phyloP scores from a whole-genome alignment of 2,113 vertebrate genomes.

The Syngnathus typhle region DNA sequence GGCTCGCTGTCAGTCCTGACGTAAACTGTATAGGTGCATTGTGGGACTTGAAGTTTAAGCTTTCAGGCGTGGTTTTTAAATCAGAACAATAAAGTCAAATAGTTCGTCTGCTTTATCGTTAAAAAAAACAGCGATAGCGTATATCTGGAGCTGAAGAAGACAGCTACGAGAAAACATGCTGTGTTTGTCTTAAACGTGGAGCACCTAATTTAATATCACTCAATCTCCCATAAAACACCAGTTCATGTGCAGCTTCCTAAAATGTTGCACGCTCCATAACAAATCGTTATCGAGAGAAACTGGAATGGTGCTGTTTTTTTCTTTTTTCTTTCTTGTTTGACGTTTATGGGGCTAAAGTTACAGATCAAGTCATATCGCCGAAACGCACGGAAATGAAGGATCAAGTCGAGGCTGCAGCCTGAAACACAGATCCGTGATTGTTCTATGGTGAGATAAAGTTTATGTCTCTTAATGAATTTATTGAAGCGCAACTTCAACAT shows the following conservation, averaged over 20 bases:
- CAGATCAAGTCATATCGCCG: constrained; percentile 7
- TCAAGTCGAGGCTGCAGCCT: constrained; percentile 16
- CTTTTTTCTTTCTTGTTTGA: background rate
- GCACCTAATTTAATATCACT: background rate
- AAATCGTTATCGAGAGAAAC: constrained; percentile 18
- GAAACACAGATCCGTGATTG: constrained; percentile 10
- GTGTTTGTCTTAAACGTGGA: rapidly evolving
- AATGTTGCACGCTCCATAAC: constrained; percentile 21
- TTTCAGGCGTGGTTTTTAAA: background rate
- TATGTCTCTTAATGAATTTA: background rate
- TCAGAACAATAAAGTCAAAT: rapidly evolving
- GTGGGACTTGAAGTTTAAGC: constrained; percentile 49
- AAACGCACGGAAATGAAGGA: constrained; percentile 36
- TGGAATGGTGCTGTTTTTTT: background rate
- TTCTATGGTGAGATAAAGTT: constrained; percentile 31
- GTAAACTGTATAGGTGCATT: constrained; percentile 31
- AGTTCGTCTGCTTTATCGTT: rapidly evolving
- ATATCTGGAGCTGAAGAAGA: rapidly evolving
- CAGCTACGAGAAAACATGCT: rapidly evolving
- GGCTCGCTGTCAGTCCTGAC: constrained; percentile 27
- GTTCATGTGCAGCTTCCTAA: constrained; percentile 27
- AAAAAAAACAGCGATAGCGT: background rate
- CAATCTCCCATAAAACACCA: constrained; percentile 35
- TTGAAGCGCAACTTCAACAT: background rate
- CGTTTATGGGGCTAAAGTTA: background rate